Conservation (phyloP, 2,113 vertebrate species). For the Chelonoidis abingdonii region DNA sequence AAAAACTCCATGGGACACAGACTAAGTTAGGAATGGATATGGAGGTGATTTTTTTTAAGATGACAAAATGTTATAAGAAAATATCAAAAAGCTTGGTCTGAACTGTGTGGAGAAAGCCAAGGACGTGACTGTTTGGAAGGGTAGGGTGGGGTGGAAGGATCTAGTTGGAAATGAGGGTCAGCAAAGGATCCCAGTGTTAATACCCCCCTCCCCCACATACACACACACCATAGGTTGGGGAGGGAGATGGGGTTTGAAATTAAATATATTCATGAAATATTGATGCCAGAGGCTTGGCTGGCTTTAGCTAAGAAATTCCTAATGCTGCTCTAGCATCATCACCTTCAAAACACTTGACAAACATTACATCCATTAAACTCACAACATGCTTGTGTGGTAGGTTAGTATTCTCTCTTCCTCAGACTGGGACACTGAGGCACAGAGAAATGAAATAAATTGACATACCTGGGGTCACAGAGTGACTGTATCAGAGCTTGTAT, state of each 20-base stretch:
- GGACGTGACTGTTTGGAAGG: no score
- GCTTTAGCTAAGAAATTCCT: no score
- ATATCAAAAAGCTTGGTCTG: neutral
- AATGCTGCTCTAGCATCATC: neutral
- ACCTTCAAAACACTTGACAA: neutral
- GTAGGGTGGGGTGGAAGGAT: neutral
- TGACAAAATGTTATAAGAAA: neutral
- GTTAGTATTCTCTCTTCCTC: neutral
- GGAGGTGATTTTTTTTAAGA: fast-evolving
- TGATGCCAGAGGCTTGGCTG: neutral
- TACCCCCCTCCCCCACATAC: no score
- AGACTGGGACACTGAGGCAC: neutral
- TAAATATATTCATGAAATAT: neutral
- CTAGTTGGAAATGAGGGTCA: neutral
- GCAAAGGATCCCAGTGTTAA: neutral
- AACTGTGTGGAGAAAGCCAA: neutral
- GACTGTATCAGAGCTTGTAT: fast-evolving
- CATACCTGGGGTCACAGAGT: fast-evolving
- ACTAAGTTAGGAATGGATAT: fast-evolving
- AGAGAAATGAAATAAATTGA: neutral
- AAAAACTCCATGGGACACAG: fast-evolving
- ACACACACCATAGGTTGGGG: no score
- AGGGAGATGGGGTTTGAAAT: neutral
- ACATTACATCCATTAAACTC: neutral
- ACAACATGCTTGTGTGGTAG: no score